Conservation (phyloP, 2,113 vertebrate genomes). For the Oreocharis arfaki region DNA sequence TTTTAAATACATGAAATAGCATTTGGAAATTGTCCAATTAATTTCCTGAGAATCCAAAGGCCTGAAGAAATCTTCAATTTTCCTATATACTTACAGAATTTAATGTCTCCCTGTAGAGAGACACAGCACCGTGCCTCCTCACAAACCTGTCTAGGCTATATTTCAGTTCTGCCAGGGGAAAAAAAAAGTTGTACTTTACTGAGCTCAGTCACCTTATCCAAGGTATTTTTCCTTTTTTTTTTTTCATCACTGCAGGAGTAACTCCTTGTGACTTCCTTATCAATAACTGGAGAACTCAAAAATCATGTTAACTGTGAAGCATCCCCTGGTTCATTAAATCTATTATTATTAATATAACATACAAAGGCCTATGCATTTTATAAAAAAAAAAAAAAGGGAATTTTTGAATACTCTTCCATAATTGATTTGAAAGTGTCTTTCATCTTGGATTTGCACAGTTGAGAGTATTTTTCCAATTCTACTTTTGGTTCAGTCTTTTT, state of each 20-base stretch:
- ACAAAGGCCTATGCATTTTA: not conserved
- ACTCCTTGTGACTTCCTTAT: not conserved
- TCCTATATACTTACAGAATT: not conserved
- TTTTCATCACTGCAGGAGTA: not conserved
- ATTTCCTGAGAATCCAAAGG: constrained; percentile 18
- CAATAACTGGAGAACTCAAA: not conserved
- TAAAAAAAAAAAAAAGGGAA: not conserved
- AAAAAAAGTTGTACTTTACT: not conserved
- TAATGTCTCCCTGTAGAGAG: not conserved
- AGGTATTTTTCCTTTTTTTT: not conserved
- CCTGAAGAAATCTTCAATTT: constrained; percentile 20
- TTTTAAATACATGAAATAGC: constrained; percentile 3
- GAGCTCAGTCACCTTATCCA: not conserved
- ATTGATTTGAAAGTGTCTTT: not conserved
- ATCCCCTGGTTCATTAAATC: not conserved
- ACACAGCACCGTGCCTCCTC: not conserved
- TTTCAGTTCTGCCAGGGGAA: not conserved
- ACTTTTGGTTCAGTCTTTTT: not conserved
- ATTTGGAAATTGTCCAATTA: constrained; percentile 15
- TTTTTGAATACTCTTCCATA: not conserved
- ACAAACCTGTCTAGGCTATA: not conserved
- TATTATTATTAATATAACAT: not conserved
- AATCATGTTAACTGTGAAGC: not conserved
- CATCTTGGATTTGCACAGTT: not conserved
- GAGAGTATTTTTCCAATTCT: not conserved